Base-by-base conservation (phyloP, 2,113 vertebrate species). In the Amphilophus citrinellus region DNA sequence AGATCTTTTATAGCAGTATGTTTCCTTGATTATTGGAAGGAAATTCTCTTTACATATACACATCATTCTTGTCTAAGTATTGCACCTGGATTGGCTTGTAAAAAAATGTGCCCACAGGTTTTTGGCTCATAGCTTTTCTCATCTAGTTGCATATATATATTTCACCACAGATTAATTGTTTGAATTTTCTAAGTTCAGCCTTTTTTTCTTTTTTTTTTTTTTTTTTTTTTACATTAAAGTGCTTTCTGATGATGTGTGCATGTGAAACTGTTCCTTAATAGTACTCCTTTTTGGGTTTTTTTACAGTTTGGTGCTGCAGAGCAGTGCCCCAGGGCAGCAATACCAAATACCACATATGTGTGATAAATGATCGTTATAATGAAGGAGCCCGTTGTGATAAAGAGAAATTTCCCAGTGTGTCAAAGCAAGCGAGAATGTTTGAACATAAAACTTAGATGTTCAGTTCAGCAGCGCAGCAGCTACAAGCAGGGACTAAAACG, bases 401-500 rank as follows among this genome's bases (percentile, higher is more conserved):
- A 50, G 14, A 18, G 27, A 73, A 53, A 56, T 73, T 53, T 50
- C 24, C 66, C 24, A 20, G 44, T 24, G 53, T 47, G 27, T 53
- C 68, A 56, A 73, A 73, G 47, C 50, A 27, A 5, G 66, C 0
- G 1, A n/a, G 9, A 71, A 11, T 5, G 15, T 71, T 71, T 71
- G 24, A 71, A 50, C 44, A 71, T 53, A 71, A 71, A 71, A 71
- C 24, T 9, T 5, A 71, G 76, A 61, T 13, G 53, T 30, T 2
- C 10, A 66, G 79, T 35, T 44, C 20, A 39, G 18, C 57, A 57
- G 60, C 37, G 76, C 15, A 17, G 30, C 37, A 71, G 80, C 82
- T 35, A 79, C 75, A 77, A 50, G 79, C 84, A 79, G 56, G 6
- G 59, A 62, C 71, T 44, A 60, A 53, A 88, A 10, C 13, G 9